Evolutionary conservation across 2,888 invertebrate genomes (phyloP).

Genomic region (Melieria omissa): DNA sequence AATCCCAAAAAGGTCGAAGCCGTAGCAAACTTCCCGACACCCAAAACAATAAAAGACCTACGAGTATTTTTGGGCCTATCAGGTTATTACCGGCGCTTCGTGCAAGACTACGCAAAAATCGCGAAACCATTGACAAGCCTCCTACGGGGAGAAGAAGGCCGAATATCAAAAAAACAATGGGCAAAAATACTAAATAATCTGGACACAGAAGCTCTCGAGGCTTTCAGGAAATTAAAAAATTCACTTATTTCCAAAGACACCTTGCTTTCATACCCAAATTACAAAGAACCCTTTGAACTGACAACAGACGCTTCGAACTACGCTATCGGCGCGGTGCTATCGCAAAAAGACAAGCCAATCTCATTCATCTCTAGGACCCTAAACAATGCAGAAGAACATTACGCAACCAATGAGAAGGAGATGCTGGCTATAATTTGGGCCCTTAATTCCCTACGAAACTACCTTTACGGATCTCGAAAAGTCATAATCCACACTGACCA

Average conservation of each 20-base stretch:
- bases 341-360: neutral
- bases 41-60: too few species aligned
- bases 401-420: constrained; percentile 8
- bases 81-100: constrained; percentile 24
- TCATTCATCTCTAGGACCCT: neutral
- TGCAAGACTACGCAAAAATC: constrained; percentile 5
- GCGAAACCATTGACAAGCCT: constrained; percentile 13
- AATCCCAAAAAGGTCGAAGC: too few species aligned
- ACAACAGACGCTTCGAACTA: neutral
- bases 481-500: too few species aligned
- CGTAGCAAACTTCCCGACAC: too few species aligned
- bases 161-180: constrained; percentile 32
- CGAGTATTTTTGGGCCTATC: constrained; percentile 35
- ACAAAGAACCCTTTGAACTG: neutral
- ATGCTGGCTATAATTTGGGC: constrained; percentile 7
- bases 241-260: neutral
- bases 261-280: neutral
- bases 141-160: constrained; percentile 33
- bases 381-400: neutral
- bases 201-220: neutral
- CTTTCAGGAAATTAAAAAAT: neutral
- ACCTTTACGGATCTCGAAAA: constrained; percentile 3
- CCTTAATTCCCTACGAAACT: constrained; percentile 9
- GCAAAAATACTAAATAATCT: constrained; percentile 19
- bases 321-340: too few species aligned